Percentiles rank a stretch among this genome's conserved stretches.
Evolutionary conservation across 1,140 invertebrate genomes (phyloP).

Genomic region (Calephelis virginiensis): DNA sequence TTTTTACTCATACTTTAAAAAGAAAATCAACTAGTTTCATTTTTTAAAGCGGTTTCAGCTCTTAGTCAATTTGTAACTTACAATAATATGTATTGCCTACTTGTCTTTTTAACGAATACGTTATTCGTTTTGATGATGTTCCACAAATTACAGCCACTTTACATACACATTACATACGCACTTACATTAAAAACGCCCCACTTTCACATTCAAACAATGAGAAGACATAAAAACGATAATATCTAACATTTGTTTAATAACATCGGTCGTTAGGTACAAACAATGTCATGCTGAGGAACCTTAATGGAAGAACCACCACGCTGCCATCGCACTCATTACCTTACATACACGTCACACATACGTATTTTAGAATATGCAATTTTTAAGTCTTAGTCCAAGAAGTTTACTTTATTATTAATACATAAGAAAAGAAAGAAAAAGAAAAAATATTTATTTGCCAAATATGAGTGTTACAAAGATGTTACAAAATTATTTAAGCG

Average conservation of each 20-base stretch:
- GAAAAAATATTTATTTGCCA: no score
- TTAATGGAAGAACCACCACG: constrained; percentile 28
- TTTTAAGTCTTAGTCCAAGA: not conserved
- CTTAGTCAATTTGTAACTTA: no score
- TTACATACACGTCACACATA: constrained; percentile 4
- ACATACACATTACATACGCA: constrained; percentile 22
- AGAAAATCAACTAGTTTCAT: no score
- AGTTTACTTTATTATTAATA: no score
- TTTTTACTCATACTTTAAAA: no score
- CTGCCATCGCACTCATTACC: not conserved
- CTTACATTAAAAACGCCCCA: constrained; percentile 27
- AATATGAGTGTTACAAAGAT: no score
- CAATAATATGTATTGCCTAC: no score
- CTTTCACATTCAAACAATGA: constrained; percentile 60
- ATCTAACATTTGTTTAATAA: constrained; percentile 72
- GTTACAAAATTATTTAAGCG: no score
- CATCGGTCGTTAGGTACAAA: constrained; percentile 61
- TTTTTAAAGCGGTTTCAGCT: no score
- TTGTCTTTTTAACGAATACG: not conserved
- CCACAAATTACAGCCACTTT: constrained; percentile 15
- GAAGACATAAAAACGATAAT: constrained; percentile 52
- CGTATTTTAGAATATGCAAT: not conserved
- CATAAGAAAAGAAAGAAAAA: no score
- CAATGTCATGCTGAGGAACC: constrained; percentile 46
- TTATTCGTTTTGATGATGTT: not conserved